phyloP scores from a whole-genome alignment of 2,888 invertebrate species.

The Vanessa cardui region DNA sequence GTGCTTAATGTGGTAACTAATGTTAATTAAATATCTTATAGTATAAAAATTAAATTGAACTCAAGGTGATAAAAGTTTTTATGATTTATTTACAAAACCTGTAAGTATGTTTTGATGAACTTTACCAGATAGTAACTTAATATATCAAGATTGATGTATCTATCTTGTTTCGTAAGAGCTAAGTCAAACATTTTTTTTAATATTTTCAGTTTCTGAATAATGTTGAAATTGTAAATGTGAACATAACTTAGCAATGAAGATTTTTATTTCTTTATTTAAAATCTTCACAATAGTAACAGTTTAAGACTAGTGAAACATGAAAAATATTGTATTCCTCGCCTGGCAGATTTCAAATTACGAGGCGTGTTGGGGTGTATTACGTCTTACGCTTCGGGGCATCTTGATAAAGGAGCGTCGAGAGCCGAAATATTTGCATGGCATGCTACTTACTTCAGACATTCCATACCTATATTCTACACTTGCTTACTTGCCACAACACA shows the following conservation, averaged over 20 bases:
- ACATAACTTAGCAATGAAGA: background rate
- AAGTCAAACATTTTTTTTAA: background rate
- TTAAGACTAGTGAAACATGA: constrained; percentile 22
- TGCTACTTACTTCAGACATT: constrained; percentile 30
- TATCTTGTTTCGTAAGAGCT: too few species aligned
- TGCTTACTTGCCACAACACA: too few species aligned
- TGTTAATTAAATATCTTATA: too few species aligned
- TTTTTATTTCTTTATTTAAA: background rate
- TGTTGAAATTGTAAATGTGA: background rate
- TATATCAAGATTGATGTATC: too few species aligned
- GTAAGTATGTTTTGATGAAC: too few species aligned
- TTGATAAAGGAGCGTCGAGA: constrained; percentile 38
- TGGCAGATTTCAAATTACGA: constrained; percentile 36
- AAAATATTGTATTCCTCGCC: constrained; percentile 36
- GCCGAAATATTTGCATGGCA: constrained; percentile 36
- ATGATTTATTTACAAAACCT: too few species aligned
- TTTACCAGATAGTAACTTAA: too few species aligned
- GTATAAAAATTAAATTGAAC: too few species aligned
- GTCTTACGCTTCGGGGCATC: constrained; percentile 40
- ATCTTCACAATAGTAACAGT: constrained; percentile 8
- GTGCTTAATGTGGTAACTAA: too few species aligned
- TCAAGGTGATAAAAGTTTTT: too few species aligned
- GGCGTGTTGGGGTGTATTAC: constrained; percentile 38
- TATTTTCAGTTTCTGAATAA: background rate
- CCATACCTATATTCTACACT: constrained; percentile 39